phyloP scores from a whole-genome alignment of 92 coral and sea anemone species.

The Zoanthus solanderi region DNA sequence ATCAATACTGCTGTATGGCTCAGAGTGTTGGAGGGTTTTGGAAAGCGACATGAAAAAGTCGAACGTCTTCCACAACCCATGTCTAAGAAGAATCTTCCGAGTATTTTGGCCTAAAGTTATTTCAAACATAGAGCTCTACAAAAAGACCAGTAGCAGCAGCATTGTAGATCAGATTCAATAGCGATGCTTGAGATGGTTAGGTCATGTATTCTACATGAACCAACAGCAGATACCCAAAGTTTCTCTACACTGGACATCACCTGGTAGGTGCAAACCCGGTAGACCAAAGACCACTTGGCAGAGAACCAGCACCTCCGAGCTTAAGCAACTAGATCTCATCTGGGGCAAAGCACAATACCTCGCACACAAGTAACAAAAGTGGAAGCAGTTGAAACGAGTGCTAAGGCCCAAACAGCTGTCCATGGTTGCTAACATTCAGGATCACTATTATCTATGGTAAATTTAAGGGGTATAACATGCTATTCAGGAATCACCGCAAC shows the following conservation, averaged over 20 bases:
- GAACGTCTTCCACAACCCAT: neutral
- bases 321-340: neutral
- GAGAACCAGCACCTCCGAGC: neutral
- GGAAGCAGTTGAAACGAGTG: neutral
- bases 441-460: no score
- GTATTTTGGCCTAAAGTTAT: neutral
- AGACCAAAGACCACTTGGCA: conserved; percentile 18
- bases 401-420: neutral
- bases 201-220: neutral
- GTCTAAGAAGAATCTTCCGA: neutral
- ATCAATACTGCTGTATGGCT: no score
- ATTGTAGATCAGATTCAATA: neutral
- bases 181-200: neutral
- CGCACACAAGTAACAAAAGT: neutral
- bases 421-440: no score
- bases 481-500: no score
- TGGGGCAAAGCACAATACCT: conserved; percentile 11
- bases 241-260: neutral
- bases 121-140: neutral
- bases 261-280: conserved; percentile 4
- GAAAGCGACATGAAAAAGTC: no score
- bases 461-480: no score
- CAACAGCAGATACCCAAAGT: neutral
- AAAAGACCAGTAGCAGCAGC: neutral
- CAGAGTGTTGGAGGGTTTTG: no score